Evolutionary conservation across 2,797 vertebrate species (phyloP).

Genomic region (Manis pentadactyla): DNA sequence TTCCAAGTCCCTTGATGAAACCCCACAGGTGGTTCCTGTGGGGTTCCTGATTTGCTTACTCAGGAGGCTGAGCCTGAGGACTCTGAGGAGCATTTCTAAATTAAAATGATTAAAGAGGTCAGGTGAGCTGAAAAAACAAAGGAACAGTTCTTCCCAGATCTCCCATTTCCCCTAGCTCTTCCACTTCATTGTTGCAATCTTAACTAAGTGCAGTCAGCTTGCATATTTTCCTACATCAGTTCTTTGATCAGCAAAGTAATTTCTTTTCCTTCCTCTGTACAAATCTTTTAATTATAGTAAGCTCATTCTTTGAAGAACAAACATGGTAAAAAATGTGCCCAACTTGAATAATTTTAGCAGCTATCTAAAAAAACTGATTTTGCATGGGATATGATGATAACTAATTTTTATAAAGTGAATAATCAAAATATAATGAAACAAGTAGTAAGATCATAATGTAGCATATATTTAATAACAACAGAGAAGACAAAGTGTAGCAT

Average conservation of each 20-base stretch:
- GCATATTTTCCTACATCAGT: constrained; percentile 64
- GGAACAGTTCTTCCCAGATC: constrained; percentile 63
- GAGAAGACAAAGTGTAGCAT: neutral
- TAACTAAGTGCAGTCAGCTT: constrained; percentile 52
- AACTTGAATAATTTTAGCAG: constrained; percentile 76
- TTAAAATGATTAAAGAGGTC: constrained; percentile 67
- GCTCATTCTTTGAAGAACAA: constrained; percentile 78
- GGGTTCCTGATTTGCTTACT: constrained; percentile 59
- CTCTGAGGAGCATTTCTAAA: constrained; percentile 50
- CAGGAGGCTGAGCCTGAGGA: neutral
- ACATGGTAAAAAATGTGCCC: constrained; percentile 70
- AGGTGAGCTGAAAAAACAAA: constrained; percentile 78
- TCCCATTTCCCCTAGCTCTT: constrained; percentile 66
- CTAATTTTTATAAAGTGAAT: constrained; percentile 71
- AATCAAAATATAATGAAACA: constrained; percentile 47
- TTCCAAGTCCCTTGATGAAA: constrained; percentile 30
- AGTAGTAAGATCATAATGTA: neutral
- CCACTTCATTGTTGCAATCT: constrained; percentile 64
- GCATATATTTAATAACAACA: neutral
- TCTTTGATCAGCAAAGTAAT: constrained; percentile 66
- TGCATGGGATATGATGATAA: constrained; percentile 22
- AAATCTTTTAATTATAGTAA: constrained; percentile 75
- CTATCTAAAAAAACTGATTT: constrained; percentile 59
- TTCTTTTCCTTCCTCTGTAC: constrained; percentile 53
- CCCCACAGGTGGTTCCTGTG: constrained; percentile 67